A percentile compares a stretch with the other conserved stretches of the same genome.
phyloP scores from a whole-genome alignment of 37 sponge, comb jelly and placozoan species.

The Aplysina aerophoba region DNA sequence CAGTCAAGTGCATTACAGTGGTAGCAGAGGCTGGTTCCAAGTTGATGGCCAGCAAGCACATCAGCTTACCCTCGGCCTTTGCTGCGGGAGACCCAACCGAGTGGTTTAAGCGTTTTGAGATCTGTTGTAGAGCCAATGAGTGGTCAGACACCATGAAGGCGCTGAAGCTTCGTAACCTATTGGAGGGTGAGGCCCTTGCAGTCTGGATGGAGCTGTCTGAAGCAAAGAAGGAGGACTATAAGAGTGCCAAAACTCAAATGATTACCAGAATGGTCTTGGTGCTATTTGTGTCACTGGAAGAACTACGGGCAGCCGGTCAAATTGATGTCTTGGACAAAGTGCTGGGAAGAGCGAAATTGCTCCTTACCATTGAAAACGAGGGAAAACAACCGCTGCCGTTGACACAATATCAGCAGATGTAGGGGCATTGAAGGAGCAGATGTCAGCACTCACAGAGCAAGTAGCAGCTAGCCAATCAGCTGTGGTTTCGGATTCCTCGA shows the following conservation, averaged over 20 bases:
- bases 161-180: neutral
- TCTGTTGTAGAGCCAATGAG: constrained; percentile 10
- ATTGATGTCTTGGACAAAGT: neutral
- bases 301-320: neutral
- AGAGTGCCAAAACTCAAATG: neutral
- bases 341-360: neutral
- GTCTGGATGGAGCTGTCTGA: constrained; percentile 1
- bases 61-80: neutral
- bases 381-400: neutral
- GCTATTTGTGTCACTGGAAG: neutral
- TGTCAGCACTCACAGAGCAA: too few relatives aligned
- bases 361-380: neutral
- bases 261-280: neutral
- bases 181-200: constrained; percentile 26
- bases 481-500: too few relatives aligned
- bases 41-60: constrained; percentile 19
- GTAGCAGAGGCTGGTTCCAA: constrained; percentile 13
- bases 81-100: constrained; percentile 26
- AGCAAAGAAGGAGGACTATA: neutral
- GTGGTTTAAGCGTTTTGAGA: constrained; percentile 17
- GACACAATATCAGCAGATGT: too few relatives aligned
- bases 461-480: too few relatives aligned
- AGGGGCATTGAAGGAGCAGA: too few relatives aligned
- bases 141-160: neutral
- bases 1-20: neutral